Base-by-base conservation (phyloP, 2,888 invertebrate species). In the Proisotoma minuta region DNA sequence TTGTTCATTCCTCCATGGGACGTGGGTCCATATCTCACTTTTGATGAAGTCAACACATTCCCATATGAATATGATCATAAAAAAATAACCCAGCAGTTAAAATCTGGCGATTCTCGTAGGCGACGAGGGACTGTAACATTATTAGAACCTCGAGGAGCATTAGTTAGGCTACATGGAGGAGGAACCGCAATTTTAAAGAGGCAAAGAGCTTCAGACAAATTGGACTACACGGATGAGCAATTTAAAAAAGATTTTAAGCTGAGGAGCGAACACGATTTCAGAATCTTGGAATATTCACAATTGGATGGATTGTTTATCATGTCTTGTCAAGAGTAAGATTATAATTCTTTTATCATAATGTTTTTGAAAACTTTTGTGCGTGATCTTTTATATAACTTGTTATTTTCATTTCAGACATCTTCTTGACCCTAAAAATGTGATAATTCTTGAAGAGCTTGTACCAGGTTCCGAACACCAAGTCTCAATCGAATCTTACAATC, bases 211-310 rank as follows among this genome's bases (percentile, higher is more conserved):
- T 43, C 43, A 12, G 43, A 43, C 18, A 43, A 43, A n/a, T 12
- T 43, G 43, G 43, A 43, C 18, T 43, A 43, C 43, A 43, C 43
- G 18, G 43, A 43, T n/a, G 43, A 43, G 18, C 43, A 43, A n/a
- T 43, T 43, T 43, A 43, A 43, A 43, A 43, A 43, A 43, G 43
- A 43, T n/a, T 43, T 43, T 43, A 43, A 43, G 18, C 18, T 43
- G 5, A 15, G 43, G 20, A 43, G 43, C 18, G 43, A 43, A n/a
- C 43, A 43, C 43, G 43, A 43, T n/a, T 15, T 43, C 20, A 15
- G 43, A 20, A 20, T 43, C 4, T n/a, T 43, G 10, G 43, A 43
- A 20, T 43, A 12, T 43, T 43, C 43, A 12, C 18, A 15, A n/a
- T n/a, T 43, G 18, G 43, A 43, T n/a, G 18, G 18, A 5, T 12